Percentiles rank a stretch among this genome's conserved stretches.
Conservation (phyloP, 1,140 invertebrate genomes). For the Dermatophagoides farinae region DNA sequence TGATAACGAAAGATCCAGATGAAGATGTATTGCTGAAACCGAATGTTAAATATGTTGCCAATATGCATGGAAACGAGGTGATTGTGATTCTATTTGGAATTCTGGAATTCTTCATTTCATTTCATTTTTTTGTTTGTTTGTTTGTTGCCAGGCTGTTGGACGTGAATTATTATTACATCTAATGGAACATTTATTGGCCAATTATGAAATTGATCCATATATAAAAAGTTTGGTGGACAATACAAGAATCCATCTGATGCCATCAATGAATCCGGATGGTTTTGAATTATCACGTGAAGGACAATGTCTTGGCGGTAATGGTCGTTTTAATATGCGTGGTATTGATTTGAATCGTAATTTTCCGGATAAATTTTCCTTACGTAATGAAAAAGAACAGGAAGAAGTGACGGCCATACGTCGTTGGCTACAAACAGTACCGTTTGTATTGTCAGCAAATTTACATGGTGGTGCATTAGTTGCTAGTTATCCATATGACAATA, state of each 20-base stretch:
- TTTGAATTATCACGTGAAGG: conserved; percentile 27
- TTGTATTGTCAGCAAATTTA: conserved; percentile 34
- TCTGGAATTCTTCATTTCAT: not conserved
- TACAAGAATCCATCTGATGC: conserved; percentile 34
- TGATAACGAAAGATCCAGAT: conserved; percentile 65
- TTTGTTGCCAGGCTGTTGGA: conserved; percentile 49
- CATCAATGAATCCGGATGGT: conserved; percentile 34
- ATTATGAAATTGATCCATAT: conserved; percentile 18
- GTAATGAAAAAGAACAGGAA: conserved; percentile 21
- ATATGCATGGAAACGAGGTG: conserved; percentile 26
- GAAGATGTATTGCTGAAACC: conserved; percentile 78
- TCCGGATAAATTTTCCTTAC: conserved; percentile 26
- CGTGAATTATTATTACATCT: conserved; percentile 65
- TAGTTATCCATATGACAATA: conserved; percentile 32
- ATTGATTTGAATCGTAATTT: conserved; percentile 31
- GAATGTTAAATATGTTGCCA: conserved; percentile 31
- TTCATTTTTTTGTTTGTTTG: conserved; percentile 9
- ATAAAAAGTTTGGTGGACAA: conserved; percentile 28
- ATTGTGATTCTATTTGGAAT: too few species aligned
- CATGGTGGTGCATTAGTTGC: conserved; percentile 36
- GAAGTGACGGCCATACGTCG: conserved; percentile 28
- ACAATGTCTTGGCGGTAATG: conserved; percentile 26
- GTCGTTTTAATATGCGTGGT: conserved; percentile 25
- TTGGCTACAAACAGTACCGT: conserved; percentile 28
- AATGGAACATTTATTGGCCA: conserved; percentile 31